Evolutionary conservation across 2,797 vertebrate genomes (phyloP).

Genomic region (Pseudomugil gertrudae): DNA sequence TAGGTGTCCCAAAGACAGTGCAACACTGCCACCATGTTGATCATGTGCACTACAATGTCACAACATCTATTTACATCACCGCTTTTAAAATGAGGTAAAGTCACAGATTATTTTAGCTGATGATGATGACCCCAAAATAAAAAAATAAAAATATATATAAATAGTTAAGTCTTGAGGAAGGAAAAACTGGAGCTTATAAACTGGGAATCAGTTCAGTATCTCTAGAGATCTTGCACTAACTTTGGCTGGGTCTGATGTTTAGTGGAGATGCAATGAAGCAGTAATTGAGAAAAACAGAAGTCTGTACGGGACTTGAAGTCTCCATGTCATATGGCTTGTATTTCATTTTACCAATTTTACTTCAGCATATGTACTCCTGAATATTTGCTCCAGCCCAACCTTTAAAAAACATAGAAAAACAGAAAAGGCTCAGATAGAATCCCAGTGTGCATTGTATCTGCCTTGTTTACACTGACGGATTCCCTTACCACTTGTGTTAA

Average conservation of each 20-base stretch:
- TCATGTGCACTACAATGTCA: slow-evolving; percentile 61
- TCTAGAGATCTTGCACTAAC: slow-evolving; percentile 1
- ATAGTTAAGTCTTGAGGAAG: neutral
- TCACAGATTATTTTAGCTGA: neutral
- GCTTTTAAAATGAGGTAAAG: neutral
- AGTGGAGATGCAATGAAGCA: slow-evolving; percentile 11
- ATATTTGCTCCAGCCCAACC: slow-evolving; percentile 61
- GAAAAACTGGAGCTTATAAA: neutral
- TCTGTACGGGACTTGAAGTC: slow-evolving; percentile 22
- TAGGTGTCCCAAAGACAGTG: slow-evolving; percentile 61
- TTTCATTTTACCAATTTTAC: slow-evolving; percentile 59
- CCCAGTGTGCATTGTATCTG: slow-evolving; percentile 80
- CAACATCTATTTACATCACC: slow-evolving; percentile 17
- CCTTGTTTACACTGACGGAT: slow-evolving; percentile 77
- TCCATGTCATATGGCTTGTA: slow-evolving; percentile 27
- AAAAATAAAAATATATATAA: too few species aligned
- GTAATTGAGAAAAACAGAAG: slow-evolving; percentile 24
- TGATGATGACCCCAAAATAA: neutral
- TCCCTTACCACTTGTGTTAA: slow-evolving; percentile 79
- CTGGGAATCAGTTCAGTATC: neutral
- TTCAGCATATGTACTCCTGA: slow-evolving; percentile 32
- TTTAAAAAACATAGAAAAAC: slow-evolving; percentile 72
- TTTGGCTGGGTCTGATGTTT: slow-evolving; percentile 26
- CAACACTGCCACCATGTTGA: slow-evolving; percentile 81
- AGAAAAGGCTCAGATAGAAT: slow-evolving; percentile 75